Percentiles rank a stretch among this genome's conserved stretches.
These are phyloP conservation scores for Zaprionus lachaisei DNA, from an alignment of 1,140 invertebrate genomes.

Conservation along the genomic window DNA sequence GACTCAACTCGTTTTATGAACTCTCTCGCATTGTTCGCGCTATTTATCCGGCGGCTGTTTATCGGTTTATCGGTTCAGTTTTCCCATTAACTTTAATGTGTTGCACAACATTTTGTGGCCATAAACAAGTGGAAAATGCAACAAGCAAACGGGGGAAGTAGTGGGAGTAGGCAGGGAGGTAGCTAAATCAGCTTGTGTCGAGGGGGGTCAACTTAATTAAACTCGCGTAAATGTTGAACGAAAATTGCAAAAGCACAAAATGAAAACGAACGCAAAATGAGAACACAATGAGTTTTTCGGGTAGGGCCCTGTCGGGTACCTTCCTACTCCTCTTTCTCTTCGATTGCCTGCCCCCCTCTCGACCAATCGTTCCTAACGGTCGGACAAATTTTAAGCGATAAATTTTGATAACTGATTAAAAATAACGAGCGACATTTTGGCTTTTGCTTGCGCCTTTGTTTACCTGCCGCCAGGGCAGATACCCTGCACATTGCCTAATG, in stretches of 20 bases:
- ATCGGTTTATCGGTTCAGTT: constrained; percentile 20
- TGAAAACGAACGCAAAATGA: constrained; percentile 39
- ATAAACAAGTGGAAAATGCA: constrained; percentile 42
- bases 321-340: neutral
- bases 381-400: constrained; percentile 67
- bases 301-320: neutral
- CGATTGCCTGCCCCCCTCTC: neutral
- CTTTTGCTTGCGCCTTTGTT: constrained; percentile 59
- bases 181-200: neutral
- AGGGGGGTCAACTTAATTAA: constrained; percentile 46
- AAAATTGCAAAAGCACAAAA: constrained; percentile 37
- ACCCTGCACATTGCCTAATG: neutral
- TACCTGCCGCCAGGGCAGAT: constrained; percentile 45
- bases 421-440: constrained; percentile 69
- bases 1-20: constrained; percentile 45
- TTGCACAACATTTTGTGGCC: constrained; percentile 22
- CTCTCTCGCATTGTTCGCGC: constrained; percentile 8
- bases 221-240: constrained; percentile 45
- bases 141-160: neutral
- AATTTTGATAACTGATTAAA: constrained; percentile 80
- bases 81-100: constrained; percentile 46
- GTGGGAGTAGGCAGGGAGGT: neutral
- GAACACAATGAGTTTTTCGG: neutral
- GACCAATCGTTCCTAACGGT: neutral
- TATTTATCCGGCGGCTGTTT: constrained; percentile 25